Percentiles rank a stretch among this genome's conserved stretches.
Conservation (phyloP, 2,888 invertebrate genomes). For the Drosophila paramelanica region DNA sequence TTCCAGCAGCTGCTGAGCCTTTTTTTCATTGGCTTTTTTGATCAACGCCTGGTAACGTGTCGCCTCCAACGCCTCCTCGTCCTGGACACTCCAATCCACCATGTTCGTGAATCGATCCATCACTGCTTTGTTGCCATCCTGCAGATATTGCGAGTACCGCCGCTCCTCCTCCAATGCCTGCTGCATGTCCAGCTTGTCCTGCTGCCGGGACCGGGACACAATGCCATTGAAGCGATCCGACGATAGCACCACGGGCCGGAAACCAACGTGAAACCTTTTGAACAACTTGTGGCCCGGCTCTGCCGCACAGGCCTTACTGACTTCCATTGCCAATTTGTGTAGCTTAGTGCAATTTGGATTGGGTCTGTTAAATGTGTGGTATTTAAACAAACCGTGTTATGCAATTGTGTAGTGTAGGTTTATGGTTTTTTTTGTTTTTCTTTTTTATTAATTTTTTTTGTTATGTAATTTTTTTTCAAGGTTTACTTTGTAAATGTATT, state of each 20-base stretch:
- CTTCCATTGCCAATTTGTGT: conserved; percentile 4
- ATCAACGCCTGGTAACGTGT: neutral
- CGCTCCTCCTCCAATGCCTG: conserved; percentile 54
- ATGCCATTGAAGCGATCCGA: conserved; percentile 51
- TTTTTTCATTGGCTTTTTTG: neutral
- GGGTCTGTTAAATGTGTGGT: neutral
- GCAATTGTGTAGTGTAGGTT: conserved; percentile 1
- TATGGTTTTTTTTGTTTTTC: neutral
- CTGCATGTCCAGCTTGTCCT: conserved; percentile 15
- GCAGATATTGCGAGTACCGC: conserved; percentile 52
- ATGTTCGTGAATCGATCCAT: conserved; percentile 31
- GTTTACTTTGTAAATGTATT: neutral
- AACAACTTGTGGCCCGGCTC: conserved; percentile 9
- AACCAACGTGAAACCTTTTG: neutral
- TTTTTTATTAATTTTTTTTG: neutral
- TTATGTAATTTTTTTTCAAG: neutral
- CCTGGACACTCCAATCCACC: neutral
- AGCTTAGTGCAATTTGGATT: neutral
- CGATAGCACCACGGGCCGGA: conserved; percentile 57
- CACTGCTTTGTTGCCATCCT: conserved; percentile 48
- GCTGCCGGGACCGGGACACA: conserved; percentile 32
- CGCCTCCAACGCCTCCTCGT: conserved; percentile 18
- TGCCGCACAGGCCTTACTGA: conserved; percentile 14
- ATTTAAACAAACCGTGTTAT: conserved; percentile 1
- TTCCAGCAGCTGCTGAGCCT: conserved; percentile 18